Evolutionary conservation across 2,797 vertebrate species (phyloP), one percentile per base, ranked within the genome.

Genomic region (Syndactyla subalaris): DNA sequence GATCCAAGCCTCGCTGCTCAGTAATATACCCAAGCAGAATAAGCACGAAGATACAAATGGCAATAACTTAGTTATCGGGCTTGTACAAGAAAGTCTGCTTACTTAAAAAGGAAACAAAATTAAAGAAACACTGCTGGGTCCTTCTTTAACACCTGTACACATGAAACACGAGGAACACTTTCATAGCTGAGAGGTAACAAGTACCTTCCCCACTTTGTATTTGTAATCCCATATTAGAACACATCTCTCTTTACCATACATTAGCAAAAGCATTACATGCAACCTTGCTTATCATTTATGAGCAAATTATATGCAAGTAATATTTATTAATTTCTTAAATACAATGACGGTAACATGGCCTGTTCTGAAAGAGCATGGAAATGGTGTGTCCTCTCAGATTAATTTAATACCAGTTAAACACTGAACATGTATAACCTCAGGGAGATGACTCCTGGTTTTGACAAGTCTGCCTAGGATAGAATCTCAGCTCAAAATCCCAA

Each of bases 371-470:
- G 39, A 82, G 27, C 41, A 58, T 62, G 81, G 84, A 76, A 82
- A 91, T 55, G 43, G 38, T 57, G 83, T 88, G 82, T 76, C 85
- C 73, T 32, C 79, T 78, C 62, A 41, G 30, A 87, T 92, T 66
- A 93, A n/a, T 52, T 73, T 54, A 76, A 52, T 10, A 41, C n/a
- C 71, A 54, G 57, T 12, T 21, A 46, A 91, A 89, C 14, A 61
- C 0, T 71, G 43, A 92, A 23, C 74, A 85, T 2, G 8, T 4
- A 3, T 7, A 38, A 59, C 32, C 59, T 63, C 71, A 61, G 34
- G 24, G 67, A 32, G 36, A 14, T 2, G 22, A 34, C 5, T 70
- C 30, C 43, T 43, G 49, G 22, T 89, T 57, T 41, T 30, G 39
- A 48, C 32, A 45, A 41, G 36, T 14, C 68, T 73, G 34, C 11